Base-by-base conservation (phyloP, 1,140 invertebrate species). In the Antheraea pernyi region DNA sequence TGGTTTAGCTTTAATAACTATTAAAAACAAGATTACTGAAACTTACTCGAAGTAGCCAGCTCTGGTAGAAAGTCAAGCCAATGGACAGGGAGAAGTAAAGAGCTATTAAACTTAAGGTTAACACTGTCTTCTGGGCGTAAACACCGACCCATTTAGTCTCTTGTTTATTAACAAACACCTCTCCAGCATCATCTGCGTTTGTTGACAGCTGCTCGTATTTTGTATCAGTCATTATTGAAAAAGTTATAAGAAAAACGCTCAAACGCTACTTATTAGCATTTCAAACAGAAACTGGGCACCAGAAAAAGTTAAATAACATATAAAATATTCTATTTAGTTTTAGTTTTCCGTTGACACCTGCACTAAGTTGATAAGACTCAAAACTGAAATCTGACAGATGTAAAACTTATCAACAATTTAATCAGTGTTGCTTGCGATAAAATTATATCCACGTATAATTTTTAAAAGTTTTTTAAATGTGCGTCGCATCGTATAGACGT, bases 1-100 rank as follows among this genome's bases (percentile, higher is more conserved):
- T 9, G 2, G 16, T 53, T 53, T 16, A 53, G 16, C 16, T 8
- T 16, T 16, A 53, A 48, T 7, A 48, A 53, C 9, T 16, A 53
- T 10, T 16, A 53, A 53, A 53, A 53, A 13, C 9, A 53, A 53
- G 6, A 10, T 11, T 16, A n/a, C 7, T 53, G 16, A 16, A 13
- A 89, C 93, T 93, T 92, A 98, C 98, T 93, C 96, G 95, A 73
- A 98, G 95, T 73, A 99, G 95, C 95, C 96, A 97, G 94, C 98
- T 95, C 86, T 99, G 98, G 86, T 99, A 99, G 93, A 99, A 99
- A 18, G 98, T 99, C n/a, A 99, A 94, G 66, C 97, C 95, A 80
- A 99, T 98, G 8, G 98, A 99, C 68, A 98, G 94, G 7, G 95
- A 92, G 88, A 98, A 98, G 90, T 99, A 99, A 39, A 97, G 89